Conservation (phyloP, 1,140 invertebrate species). For the Pseudomyrmex gracilis region DNA sequence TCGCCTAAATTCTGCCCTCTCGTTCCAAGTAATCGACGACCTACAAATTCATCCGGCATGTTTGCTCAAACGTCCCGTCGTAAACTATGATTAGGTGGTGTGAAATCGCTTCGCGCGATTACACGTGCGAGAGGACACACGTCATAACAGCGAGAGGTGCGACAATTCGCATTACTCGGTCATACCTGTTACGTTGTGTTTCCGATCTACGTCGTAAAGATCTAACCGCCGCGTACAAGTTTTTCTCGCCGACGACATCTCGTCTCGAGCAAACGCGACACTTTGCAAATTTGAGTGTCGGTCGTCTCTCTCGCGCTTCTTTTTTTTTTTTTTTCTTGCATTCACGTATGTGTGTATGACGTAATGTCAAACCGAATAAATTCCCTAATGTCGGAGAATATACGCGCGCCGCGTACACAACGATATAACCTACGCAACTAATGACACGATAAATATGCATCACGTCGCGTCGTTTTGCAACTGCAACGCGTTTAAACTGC, state of each 20-base stretch:
- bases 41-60: constrained; percentile 66
- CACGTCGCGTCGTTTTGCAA: constrained; percentile 43
- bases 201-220: neutral
- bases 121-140: constrained; percentile 15
- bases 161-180: constrained; percentile 17
- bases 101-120: constrained; percentile 44
- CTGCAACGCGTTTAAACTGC: constrained; percentile 55
- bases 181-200: neutral
- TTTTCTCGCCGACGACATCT: neutral
- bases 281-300: neutral
- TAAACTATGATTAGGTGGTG: constrained; percentile 44
- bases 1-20: constrained; percentile 52
- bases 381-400: constrained; percentile 5
- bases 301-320: no score
- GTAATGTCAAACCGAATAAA: constrained; percentile 1
- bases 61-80: constrained; percentile 47
- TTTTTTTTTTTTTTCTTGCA: no score
- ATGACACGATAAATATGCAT: constrained; percentile 58
- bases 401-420: constrained; percentile 10
- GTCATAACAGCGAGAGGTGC: neutral
- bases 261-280: neutral
- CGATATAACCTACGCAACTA: constrained; percentile 44
- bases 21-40: constrained; percentile 34
- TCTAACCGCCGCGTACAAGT: no score
- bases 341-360: no score